These are phyloP conservation scores for Stegodyphus dumicola DNA, from an alignment of 1,140 invertebrate species.

Conservation along the genomic window DNA sequence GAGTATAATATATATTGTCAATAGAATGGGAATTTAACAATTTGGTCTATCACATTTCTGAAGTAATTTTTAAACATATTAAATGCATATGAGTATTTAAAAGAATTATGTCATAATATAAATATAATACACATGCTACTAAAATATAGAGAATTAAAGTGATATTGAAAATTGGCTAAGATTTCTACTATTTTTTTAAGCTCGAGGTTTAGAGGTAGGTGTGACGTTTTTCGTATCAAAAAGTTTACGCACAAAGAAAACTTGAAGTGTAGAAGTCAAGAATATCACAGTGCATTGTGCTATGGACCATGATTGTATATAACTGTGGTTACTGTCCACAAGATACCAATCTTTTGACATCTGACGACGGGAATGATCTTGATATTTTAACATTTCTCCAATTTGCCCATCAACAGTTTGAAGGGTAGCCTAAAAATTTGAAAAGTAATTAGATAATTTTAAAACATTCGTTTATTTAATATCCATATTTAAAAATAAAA, in stretches of 20 bases:
- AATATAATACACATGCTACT: background rate
- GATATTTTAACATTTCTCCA: conserved; percentile 85
- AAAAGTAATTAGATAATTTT: background rate
- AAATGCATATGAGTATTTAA: background rate
- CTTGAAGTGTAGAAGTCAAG: conserved; percentile 80
- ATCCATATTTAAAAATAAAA: background rate
- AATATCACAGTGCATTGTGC: conserved; percentile 86
- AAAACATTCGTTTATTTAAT: background rate
- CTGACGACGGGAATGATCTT: conserved; percentile 80
- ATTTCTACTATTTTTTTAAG: conserved; percentile 62
- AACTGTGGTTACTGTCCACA: conserved; percentile 83
- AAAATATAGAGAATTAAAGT: too few relatives aligned
- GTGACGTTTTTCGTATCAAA: conserved; percentile 79
- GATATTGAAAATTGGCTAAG: too few relatives aligned
- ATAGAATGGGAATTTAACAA: too few relatives aligned
- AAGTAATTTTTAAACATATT: background rate
- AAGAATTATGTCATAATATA: background rate
- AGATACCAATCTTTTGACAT: conserved; percentile 86
- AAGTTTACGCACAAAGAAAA: conserved; percentile 88
- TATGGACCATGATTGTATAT: conserved; percentile 88
- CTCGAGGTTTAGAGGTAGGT: conserved; percentile 68
- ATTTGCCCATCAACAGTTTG: conserved; percentile 84
- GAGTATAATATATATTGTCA: too few relatives aligned
- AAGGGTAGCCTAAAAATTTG: conserved; percentile 74
- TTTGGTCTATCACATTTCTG: background rate